These are phyloP conservation scores for Ptychoptera albimana DNA, from an alignment of 2,888 invertebrate species.

Conservation along the genomic window DNA sequence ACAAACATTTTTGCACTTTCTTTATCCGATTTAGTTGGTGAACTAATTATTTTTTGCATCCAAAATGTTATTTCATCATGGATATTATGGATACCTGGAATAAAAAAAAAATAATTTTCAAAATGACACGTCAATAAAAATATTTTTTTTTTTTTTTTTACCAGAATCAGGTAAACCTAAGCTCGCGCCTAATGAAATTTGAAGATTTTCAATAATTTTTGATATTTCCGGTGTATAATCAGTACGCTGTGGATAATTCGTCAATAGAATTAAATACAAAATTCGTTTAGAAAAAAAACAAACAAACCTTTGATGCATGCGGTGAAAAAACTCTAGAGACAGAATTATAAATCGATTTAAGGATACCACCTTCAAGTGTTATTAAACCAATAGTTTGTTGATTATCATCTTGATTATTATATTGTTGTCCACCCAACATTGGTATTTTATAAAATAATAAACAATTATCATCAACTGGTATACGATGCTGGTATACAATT, in stretches of 20 bases:
- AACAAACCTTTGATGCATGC: constrained; percentile 24
- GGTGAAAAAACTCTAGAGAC: constrained; percentile 31
- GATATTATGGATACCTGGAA: constrained; percentile 22
- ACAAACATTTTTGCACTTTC: constrained; percentile 27
- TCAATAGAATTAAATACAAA: not conserved
- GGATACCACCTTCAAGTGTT: constrained; percentile 31
- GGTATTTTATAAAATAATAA: constrained; percentile 32
- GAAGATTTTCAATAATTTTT: constrained; percentile 27
- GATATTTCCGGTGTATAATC: constrained; percentile 28
- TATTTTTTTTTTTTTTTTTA: constrained; percentile 7
- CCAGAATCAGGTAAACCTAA: constrained; percentile 29
- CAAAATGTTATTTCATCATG: constrained; percentile 29
- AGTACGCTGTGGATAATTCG: constrained; percentile 11
- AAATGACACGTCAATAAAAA: too few species aligned
- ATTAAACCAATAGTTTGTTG: constrained; percentile 23
- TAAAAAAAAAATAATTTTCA: not conserved
- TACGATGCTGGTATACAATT: constrained; percentile 29
- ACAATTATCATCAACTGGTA: constrained; percentile 28
- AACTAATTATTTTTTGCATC: constrained; percentile 23
- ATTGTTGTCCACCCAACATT: constrained; percentile 17
- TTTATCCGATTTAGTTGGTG: constrained; percentile 25
- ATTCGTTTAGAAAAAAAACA: constrained; percentile 1
- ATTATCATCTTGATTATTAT: not conserved
- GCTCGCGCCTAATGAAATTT: constrained; percentile 26
- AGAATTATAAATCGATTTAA: constrained; percentile 33